These are phyloP conservation scores for Sphenopsis melanotis DNA, from an alignment of 2,797 vertebrate genomes.

Conservation along the genomic window DNA sequence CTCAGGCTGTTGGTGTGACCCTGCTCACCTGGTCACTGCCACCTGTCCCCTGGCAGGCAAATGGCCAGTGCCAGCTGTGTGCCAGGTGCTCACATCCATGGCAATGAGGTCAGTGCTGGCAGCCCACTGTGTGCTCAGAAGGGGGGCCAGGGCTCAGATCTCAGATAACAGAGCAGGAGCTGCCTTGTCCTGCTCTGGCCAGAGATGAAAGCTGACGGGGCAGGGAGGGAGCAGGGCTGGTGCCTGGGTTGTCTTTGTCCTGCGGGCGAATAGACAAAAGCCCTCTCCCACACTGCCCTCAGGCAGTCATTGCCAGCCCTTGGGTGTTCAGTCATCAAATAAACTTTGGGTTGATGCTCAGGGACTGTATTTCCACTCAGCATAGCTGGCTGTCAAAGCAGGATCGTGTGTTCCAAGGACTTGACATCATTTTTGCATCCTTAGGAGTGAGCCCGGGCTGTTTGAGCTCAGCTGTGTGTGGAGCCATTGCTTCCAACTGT, in stretches of 20 bases:
- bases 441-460: not conserved
- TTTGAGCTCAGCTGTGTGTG: not conserved
- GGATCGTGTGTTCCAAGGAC: not conserved
- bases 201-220: not conserved
- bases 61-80: accelerated
- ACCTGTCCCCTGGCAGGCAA: accelerated
- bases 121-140: not conserved
- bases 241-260: constrained; percentile 9
- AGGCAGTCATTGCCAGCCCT: not conserved
- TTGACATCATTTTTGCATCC: constrained; percentile 32
- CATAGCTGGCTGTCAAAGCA: constrained; percentile 4
- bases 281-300: not conserved
- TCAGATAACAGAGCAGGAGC: not conserved
- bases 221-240: not conserved
- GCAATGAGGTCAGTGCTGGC: not conserved
- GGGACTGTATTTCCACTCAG: constrained; percentile 3
- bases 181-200: not conserved
- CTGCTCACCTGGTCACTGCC: not conserved
- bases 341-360: not conserved
- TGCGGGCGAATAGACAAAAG: not conserved
- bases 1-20: not conserved
- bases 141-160: not conserved
- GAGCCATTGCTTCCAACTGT: constrained; percentile 16
- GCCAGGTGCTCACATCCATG: not conserved
- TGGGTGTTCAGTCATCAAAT: not conserved